Base-by-base conservation (phyloP, 1,140 invertebrate genomes). In the Anadara kagoshimensis region DNA sequence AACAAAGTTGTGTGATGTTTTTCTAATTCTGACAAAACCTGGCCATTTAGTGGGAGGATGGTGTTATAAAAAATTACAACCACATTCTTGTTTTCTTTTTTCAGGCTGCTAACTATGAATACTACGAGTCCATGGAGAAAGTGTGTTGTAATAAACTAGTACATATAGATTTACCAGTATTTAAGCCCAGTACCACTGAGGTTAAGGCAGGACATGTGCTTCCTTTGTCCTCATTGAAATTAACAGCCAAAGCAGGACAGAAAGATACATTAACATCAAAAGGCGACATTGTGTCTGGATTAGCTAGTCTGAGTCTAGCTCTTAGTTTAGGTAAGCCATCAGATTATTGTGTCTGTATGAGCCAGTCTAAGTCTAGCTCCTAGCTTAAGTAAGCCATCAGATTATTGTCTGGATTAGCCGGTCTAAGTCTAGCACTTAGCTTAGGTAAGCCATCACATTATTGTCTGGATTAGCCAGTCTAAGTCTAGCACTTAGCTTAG, bases 51-150 rank as follows among this genome's bases (percentile, higher is more conserved):
- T 36, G 2, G 29, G 7, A 7, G 2, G 29, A 36, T 36, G 29
- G 29, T 36, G 2, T 3, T 36, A 36, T 36, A 2, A 36, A 36
- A 4, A 49, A 14, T 47, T 47, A 14, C 2, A 1, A n/a, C 22
- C 22, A 36, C 43, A 14, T 59, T 20, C 57, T 18, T n/a, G 12
- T 59, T n/a, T 69, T 36, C 29, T 45, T 44, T n/a, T 79, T 78
- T 14, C 75, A 89, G 86, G 75, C 93, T 77, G 96, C 96, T 12
- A 98, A 98, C 89, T 93, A 92, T 89, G 93, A 94, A 59, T 98
- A 96, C 89, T 98, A 97, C 88, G 89, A 93, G 78, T 89, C 92
- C 49, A 89, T 97, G 44, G 93, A 93, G 65, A 93, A 94, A 71
- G 96, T 94, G 86, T 94, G 93, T 76, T 94, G 93, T 73, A 89